Conservation (phyloP, 2,797 vertebrate genomes). For the Clarias laeviceps region DNA sequence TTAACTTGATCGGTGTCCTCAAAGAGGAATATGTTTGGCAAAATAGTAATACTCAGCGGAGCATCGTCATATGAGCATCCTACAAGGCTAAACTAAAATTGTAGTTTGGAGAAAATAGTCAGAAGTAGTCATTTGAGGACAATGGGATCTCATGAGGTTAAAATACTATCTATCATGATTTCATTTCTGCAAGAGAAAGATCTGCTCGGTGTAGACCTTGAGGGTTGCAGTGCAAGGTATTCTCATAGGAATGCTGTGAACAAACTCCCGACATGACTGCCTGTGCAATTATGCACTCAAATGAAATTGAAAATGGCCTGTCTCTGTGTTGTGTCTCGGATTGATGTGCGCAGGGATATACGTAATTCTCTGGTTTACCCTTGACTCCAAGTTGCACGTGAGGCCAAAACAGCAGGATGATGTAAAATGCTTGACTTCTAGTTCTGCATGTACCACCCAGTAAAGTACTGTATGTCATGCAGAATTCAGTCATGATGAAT, state of each 20-base stretch:
- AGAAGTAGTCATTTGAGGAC: too few relatives aligned
- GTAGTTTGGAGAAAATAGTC: too few relatives aligned
- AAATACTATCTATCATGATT: background rate
- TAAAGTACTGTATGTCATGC: conserved; percentile 4
- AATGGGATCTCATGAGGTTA: too few relatives aligned
- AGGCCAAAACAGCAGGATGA: background rate
- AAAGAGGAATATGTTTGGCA: too few relatives aligned
- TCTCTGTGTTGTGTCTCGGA: conserved; percentile 1
- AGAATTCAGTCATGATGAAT: background rate
- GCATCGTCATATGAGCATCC: too few relatives aligned
- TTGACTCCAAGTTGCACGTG: background rate
- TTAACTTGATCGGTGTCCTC: too few relatives aligned
- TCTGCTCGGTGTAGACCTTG: background rate
- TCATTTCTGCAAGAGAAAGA: background rate
- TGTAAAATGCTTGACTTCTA: background rate
- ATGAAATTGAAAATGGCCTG: background rate
- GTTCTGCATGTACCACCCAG: conserved; percentile 5
- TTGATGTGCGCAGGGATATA: background rate
- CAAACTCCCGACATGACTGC: background rate
- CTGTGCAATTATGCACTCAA: conserved; percentile 1
- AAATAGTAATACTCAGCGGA: too few relatives aligned
- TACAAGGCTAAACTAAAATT: too few relatives aligned
- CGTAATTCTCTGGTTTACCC: background rate
- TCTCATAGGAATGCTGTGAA: background rate
- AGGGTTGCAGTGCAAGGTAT: background rate